Percentiles rank a stretch among this genome's conserved stretches.
Evolutionary conservation across 2,113 vertebrate species (phyloP).

Genomic region (Astur gentilis): DNA sequence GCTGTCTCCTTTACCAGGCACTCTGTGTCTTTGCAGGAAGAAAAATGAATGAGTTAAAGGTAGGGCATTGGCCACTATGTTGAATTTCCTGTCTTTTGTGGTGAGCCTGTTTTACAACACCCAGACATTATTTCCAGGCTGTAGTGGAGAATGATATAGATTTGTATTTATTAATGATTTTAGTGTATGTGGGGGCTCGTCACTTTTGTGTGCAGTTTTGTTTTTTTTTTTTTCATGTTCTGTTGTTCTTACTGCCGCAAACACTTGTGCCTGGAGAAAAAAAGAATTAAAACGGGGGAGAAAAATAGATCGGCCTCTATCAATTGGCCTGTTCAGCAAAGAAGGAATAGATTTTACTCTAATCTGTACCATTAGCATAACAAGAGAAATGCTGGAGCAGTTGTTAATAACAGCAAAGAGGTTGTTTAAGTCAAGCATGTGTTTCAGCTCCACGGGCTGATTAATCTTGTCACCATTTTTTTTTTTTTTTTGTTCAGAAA

Average conservation of each 20-base stretch:
- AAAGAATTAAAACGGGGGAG: conserved; percentile 13
- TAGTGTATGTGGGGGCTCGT: not conserved
- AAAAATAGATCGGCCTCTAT: conserved; percentile 69
- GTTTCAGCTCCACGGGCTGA: conserved; percentile 72
- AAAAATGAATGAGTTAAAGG: not conserved
- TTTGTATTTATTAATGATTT: conserved; percentile 36
- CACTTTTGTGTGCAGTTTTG: not conserved
- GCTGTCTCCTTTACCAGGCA: not conserved
- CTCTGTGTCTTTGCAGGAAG: not conserved
- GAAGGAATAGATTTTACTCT: conserved; percentile 74
- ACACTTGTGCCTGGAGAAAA: conserved; percentile 38
- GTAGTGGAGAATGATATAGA: not conserved
- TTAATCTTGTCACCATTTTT: conserved; percentile 74
- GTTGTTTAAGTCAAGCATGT: conserved; percentile 80
- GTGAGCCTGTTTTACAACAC: not conserved
- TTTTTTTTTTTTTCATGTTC: not conserved
- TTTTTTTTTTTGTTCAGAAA: conserved; percentile 29
- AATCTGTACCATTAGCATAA: conserved; percentile 81
- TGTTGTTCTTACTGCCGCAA: conserved; percentile 38
- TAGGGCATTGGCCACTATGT: not conserved
- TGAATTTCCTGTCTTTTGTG: conserved; percentile 40
- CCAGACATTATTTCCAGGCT: not conserved
- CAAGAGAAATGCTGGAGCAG: conserved; percentile 74
- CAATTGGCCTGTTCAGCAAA: conserved; percentile 67
- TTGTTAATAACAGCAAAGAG: conserved; percentile 75